Evolutionary conservation across 1,140 invertebrate species (phyloP).

Genomic region (Drosophila virilis): DNA sequence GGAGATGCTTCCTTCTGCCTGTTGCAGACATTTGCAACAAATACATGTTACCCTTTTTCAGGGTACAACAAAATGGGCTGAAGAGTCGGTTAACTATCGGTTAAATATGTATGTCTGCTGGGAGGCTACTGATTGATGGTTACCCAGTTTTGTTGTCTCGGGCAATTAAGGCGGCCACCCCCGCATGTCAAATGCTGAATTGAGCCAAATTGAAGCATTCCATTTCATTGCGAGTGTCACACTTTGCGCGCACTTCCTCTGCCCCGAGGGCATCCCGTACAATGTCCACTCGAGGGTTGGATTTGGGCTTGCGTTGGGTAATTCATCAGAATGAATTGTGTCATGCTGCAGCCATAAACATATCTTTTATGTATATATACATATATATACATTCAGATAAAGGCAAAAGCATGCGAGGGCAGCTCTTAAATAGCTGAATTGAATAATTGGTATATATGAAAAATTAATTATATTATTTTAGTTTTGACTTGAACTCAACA

Average conservation of each 20-base stretch:
- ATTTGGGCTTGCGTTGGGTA: conserved; percentile 50
- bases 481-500: too few species aligned
- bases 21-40: too few species aligned
- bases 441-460: too few species aligned
- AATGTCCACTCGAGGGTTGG: conserved; percentile 31
- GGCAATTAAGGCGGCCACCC: conserved; percentile 76
- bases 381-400: not conserved
- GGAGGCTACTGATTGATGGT: conserved; percentile 27
- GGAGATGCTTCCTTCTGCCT: too few species aligned
- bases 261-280: conserved; percentile 17
- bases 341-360: conserved; percentile 53
- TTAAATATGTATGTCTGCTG: conserved; percentile 19
- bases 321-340: conserved; percentile 79
- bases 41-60: too few species aligned
- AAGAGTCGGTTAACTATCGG: not conserved
- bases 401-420: conserved; percentile 2
- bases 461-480: too few species aligned
- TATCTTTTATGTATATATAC: not conserved
- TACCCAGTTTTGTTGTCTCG: conserved; percentile 26
- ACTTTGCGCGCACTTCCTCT: conserved; percentile 77
- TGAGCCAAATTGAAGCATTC: conserved; percentile 82
- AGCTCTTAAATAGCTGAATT: not conserved
- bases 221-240: conserved; percentile 77
- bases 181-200: conserved; percentile 77
- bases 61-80: too few species aligned